Evolutionary conservation across 1,140 invertebrate genomes (phyloP), one percentile per base, ranked within the genome.

Genomic region (Nephila pilipes): DNA sequence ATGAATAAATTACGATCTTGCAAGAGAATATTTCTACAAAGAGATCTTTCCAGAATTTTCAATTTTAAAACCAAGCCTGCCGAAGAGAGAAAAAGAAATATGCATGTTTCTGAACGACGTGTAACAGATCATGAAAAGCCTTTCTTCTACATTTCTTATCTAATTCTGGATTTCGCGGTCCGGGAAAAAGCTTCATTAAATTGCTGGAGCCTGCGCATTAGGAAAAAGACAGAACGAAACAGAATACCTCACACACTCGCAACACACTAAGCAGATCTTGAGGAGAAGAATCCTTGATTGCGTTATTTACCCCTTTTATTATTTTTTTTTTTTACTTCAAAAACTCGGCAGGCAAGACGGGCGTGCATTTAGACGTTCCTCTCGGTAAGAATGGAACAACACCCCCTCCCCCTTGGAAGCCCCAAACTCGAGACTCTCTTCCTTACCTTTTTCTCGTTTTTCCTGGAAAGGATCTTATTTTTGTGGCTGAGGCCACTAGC

Each of bases 221-320:
- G 46, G 46, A 10, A 46, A 10, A 46, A n/a, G 12, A 46, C 46
- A 10, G 16, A 58, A 36, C 29, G 29, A 20, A 57, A 83, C 25
- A 18, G 55, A 32, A 57, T 60, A 85, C 54, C 32, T 55, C 83
- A 58, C 55, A 25, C 36, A 54, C 32, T 57, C 54, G 16, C 29
- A 29, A 16, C 29, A 32, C 69, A 32, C 29, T 36, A 32, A 75
- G 29, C 69, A 75, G 69, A 75, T 75, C 69, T 36, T n/a, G 22
- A 57, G 38, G 79, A 46, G 55, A 60, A 65, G 57, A 88, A 75
- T 18, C 75, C 79, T n/a, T 46, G 79, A 90, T 90, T 90, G 75
- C 57, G 69, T 90, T 90, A 90, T 90, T 90, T 83, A 80, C 79
- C 89, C n/a, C 79, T 36, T 57, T 58, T n/a, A n/a, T n/a, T 8